Percentiles rank a stretch among this genome's conserved stretches.
Conservation (phyloP, 1,140 invertebrate species). For the Leptinotarsa undecemlineata region DNA sequence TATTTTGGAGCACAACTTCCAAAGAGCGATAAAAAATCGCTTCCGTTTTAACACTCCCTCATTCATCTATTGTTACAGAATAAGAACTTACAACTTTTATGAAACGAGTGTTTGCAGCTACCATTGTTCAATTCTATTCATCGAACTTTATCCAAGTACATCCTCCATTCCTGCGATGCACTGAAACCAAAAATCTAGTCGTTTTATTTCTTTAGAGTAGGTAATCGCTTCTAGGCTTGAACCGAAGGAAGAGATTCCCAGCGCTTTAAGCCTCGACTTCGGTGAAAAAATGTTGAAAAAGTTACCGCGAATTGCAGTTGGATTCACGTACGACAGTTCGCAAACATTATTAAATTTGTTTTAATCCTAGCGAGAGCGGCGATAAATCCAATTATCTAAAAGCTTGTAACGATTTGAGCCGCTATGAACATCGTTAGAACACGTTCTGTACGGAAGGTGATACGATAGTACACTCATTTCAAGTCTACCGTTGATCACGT, state of each 20-base stretch:
- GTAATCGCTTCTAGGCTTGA: background rate
- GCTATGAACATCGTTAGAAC: background rate
- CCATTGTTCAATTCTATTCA: no score
- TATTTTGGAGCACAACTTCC: no score
- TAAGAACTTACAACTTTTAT: no score
- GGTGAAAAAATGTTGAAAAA: background rate
- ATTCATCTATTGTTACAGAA: no score
- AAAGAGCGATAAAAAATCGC: no score
- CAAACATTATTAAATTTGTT: background rate
- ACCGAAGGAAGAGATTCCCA: background rate
- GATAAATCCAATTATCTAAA: slow-evolving; percentile 3
- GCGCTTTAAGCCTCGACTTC: background rate
- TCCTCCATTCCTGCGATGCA: background rate
- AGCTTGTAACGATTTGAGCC: background rate
- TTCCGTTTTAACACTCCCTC: no score
- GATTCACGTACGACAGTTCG: background rate
- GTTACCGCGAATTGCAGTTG: background rate
- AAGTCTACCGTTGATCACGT: no score
- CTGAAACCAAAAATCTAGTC: background rate
- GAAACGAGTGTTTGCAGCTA: no score
- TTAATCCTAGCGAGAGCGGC: background rate
- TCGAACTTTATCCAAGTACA: background rate
- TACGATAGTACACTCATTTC: no score
- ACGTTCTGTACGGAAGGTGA: background rate
- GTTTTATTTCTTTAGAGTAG: background rate